Base-by-base conservation (phyloP, 2,888 invertebrate species). In the Morinoia aosen region DNA sequence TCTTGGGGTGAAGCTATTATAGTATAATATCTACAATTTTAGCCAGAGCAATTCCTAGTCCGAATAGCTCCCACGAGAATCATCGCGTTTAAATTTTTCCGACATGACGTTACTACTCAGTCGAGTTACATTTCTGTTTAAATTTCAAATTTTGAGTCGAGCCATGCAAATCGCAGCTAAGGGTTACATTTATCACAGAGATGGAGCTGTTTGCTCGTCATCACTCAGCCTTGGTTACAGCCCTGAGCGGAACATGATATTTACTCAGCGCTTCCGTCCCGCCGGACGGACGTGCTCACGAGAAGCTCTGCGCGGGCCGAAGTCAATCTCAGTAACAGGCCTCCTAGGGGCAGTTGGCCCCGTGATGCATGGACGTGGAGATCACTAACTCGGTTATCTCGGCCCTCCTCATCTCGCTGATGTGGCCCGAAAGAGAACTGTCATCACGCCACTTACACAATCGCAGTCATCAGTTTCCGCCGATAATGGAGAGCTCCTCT, bases 321-420 rank as follows among this genome's bases (percentile, higher is more conserved):
- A 93, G 93, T 93, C 93, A 93, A 93, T 93, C 93, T 93, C 48
- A 48, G 93, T 93, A 93, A 93, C 93, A 93, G 93, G 93, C 25
- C 93, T 93, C 93, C 57, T 93, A 39, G 93, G 93, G 58, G 93
- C 93, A 93, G 93, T 93, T 93, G 93, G 93, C 57, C 58, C 93
- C 33, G 93, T 93, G 93, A 93, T 93, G 57, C 93, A 93, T 93
- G 93, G 40, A 33, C 93, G 5, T 39, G 11, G n/a, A 56, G 57
- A 33, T 33, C 56, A 33, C 57, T 93, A 93, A 93, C 93, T 57
- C n/a, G 57, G 93, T 93, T 93, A 93, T 12, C 48, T n/a, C 57
- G 12, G 56, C 93, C 57, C 93, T 93, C 93, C 48, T 57, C 93
- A 93, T 57, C 57, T 93, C 93, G 93, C 93, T 93, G 93, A 93